These are phyloP conservation scores for Drosophila chauvacae DNA, from an alignment of 1,140 invertebrate species.

Conservation along the genomic window DNA sequence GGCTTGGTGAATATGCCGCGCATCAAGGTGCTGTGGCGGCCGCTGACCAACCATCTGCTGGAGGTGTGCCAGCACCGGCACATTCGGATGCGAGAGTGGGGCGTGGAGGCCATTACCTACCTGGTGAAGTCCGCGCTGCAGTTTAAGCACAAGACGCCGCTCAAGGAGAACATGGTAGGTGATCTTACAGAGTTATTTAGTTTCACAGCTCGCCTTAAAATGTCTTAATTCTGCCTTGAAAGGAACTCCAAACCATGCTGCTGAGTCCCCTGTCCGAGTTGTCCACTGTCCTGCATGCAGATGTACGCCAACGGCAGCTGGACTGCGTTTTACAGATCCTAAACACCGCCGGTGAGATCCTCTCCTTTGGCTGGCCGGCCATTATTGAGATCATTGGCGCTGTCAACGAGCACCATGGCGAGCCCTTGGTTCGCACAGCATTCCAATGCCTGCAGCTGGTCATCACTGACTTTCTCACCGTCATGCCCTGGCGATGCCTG, in stretches of 20 bases:
- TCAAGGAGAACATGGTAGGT: slow-evolving; percentile 92
- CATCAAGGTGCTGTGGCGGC: slow-evolving; percentile 97
- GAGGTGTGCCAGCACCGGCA: slow-evolving; percentile 99
- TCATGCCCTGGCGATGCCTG: slow-evolving; percentile 94
- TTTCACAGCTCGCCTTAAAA: not conserved
- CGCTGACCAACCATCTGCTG: slow-evolving; percentile 97
- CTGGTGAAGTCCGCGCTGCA: slow-evolving; percentile 96
- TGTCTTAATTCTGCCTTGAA: not conserved
- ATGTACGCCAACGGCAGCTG: slow-evolving; percentile 97
- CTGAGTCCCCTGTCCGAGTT: slow-evolving; percentile 95
- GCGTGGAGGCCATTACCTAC: slow-evolving; percentile 97
- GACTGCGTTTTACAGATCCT: slow-evolving; percentile 97
- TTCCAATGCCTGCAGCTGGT: slow-evolving; percentile 98
- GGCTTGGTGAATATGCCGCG: slow-evolving; percentile 96
- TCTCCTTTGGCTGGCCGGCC: slow-evolving; percentile 97
- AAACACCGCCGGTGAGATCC: slow-evolving; percentile 95
- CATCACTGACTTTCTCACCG: slow-evolving; percentile 97
- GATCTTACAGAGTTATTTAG: not conserved
- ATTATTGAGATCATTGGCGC: slow-evolving; percentile 97
- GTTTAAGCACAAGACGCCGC: slow-evolving; percentile 93
- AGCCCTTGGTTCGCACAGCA: slow-evolving; percentile 95
- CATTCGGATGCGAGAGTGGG: slow-evolving; percentile 98
- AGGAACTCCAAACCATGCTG: slow-evolving; percentile 94
- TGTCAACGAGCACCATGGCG: slow-evolving; percentile 96
- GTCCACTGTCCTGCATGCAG: slow-evolving; percentile 94